Evolutionary conservation across 2,797 vertebrate species (phyloP), one percentile per base, ranked within the genome.

Genomic region (Pristis pectinata): DNA sequence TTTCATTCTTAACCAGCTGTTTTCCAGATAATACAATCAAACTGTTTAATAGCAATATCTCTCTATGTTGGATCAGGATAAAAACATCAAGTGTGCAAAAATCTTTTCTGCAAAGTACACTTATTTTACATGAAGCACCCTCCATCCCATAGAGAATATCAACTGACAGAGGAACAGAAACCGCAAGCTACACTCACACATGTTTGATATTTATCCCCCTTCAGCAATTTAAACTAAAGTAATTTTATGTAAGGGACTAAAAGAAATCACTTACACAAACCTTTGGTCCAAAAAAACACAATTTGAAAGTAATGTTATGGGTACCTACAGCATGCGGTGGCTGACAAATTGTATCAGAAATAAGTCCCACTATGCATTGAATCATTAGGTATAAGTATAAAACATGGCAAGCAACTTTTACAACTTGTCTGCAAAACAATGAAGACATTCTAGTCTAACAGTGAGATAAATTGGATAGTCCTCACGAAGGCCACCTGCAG

Each of bases 41-140:
- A 64, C 64, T 93, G 91, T 93, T 72, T 44, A 93, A 72, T 93
- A 70, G 93, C 27, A 61, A 92, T 44, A 70, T 41, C 91, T 67
- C 34, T 70, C 37, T 70, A 41, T n/a, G 92, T 92, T 37, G 41
- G 91, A 49, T 72, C 61, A 27, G 37, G 91, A 24, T 27, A 93
- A 64, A 70, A 93, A 49, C 37, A 44, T 93, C 11, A 30, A 44
- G 91, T 44, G 37, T 27, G 3, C 61, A 72, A 70, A 93, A 70
- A 93, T 44, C 44, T 91, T 27, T 72, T 27, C 37, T 44, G 91
- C 13, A 44, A 93, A 93, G 64, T 19, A 70, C 61, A 93, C 37
- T 91, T 59, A 70, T 93, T 93, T 64, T 13, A 91, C 87, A 64
- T 17, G 2, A 91, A 91, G n/a, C 87, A 64, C 13, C 13, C 19